Base-by-base conservation (phyloP, 2,888 invertebrate species). In the Xestoiulus laeticollis region DNA sequence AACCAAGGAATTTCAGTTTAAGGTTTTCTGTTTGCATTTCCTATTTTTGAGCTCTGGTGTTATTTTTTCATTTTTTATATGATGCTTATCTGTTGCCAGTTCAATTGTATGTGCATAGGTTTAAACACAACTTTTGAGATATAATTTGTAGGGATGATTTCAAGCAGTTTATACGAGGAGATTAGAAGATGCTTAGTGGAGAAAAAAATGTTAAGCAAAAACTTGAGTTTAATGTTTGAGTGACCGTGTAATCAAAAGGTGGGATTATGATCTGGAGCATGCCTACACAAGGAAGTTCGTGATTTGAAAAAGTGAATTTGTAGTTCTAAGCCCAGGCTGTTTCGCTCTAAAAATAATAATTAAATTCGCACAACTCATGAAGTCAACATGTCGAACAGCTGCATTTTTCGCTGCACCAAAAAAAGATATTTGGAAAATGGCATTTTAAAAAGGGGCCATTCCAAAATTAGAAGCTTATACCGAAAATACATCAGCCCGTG, bases 361-460 rank as follows among this genome's bases (percentile, higher is more conserved):
- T 53, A 53, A 53, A 53, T 53, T 53, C 53, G n/a, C 53, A n/a
- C 53, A 53, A 53, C n/a, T 53, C 53, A n/a, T 53, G 53, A 53
- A 53, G 19, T 53, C 53, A 53, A 53, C 53, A 53, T 53, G 53
- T 53, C 53, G 53, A 53, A 19, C 53, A 53, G 53, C 53, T 53
- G 53, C 53, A n/a, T 53, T 53, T n/a, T n/a, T n/a, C n/a, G 53
- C 53, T 53, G 53, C 53, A 53, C 53, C 53, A 53, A 53, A 53
- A 53, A 53, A 53, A 53, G 53, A 53, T 53, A 53, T 53, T 16
- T 53, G 53, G 53, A 53, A 53, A 53, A 53, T 53, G 53, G 53
- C 53, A 53, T 53, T 53, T 53, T 53, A 53, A 53, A 53, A 53
- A 53, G 53, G 53, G 53, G 53, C 19, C 53, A 53, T 53, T 53